phyloP scores from a whole-genome alignment of 2,888 invertebrate genomes.

The Gari tellinella region DNA sequence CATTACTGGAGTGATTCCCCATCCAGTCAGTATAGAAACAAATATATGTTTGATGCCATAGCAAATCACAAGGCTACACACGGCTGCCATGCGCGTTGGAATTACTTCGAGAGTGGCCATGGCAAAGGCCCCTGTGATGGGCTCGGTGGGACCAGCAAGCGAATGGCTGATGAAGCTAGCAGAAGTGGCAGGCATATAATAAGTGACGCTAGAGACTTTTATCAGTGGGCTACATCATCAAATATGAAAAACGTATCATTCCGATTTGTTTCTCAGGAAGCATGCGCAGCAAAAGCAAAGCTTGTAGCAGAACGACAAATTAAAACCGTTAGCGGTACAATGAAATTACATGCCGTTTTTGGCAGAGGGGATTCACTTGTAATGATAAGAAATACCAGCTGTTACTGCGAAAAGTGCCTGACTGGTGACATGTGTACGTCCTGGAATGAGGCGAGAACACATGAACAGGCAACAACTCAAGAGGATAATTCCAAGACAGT shows the following conservation, averaged over 20 bases:
- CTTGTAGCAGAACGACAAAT: not conserved
- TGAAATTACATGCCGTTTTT: slow-evolving; percentile 19
- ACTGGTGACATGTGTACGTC: not conserved
- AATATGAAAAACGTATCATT: slow-evolving; percentile 32
- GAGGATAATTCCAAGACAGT: not conserved
- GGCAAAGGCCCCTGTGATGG: slow-evolving; percentile 54
- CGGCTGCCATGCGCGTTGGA: slow-evolving; percentile 40
- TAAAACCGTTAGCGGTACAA: slow-evolving; percentile 22
- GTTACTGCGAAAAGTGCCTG: slow-evolving; percentile 19
- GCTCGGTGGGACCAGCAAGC: slow-evolving; percentile 38
- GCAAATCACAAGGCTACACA: slow-evolving; percentile 27
- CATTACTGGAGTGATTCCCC: slow-evolving; percentile 61
- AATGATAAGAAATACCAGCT: slow-evolving; percentile 3
- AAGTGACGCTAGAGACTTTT: slow-evolving; percentile 33
- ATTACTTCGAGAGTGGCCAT: slow-evolving; percentile 49
- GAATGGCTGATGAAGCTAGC: slow-evolving; percentile 42
- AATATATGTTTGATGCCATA: slow-evolving; percentile 45
- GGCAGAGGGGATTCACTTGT: slow-evolving; percentile 1
- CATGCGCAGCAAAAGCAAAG: slow-evolving; percentile 1
- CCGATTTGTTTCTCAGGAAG: slow-evolving; percentile 15
- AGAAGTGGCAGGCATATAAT: slow-evolving; percentile 25
- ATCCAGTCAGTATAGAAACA: slow-evolving; percentile 60
- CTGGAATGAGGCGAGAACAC: slow-evolving; percentile 7
- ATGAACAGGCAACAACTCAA: not conserved
- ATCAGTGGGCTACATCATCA: slow-evolving; percentile 24